Base-by-base conservation (phyloP, 2,888 invertebrate genomes). In the Himalopsyche anomala region DNA sequence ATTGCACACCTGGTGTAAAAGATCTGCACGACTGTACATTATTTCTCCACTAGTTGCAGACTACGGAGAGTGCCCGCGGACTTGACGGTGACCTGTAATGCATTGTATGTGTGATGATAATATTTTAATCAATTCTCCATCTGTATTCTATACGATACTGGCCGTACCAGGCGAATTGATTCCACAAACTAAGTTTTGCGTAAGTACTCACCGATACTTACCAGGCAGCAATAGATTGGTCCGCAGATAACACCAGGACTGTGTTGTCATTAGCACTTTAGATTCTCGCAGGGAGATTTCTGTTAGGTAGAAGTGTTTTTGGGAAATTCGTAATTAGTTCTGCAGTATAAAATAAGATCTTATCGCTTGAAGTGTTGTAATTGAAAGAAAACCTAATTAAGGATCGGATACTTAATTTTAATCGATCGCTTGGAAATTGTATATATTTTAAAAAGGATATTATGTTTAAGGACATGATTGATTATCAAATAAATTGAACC, bases 271-370 rank as follows among this genome's bases (percentile, higher is more conserved):
- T 74, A 74, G 74, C 74, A 74, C 74, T 74, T 74, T 74, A 74
- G 74, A 74, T 74, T 38, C 36, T 74, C 74, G 4, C 36, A 15
- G 15, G 15, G 74, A 74, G 74, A 74, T 74, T 74, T 8, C 74
- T 15, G 74, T 4, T 1, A 28, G 12, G 36, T 74, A 36, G 36
- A 38, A 74, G 74, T 74, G 38, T 74, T 74, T 74, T 74, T 38
- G 74, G 74, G 74, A 74, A 74, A 74, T 74, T 74, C 38, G 74
- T 74, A 74, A 74, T 74, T 74, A 74, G 74, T 74, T 28, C 74
- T 38, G 36, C 15, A 38, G 38, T 38, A 12, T n/a, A 74, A 38
- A 74, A 74, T 74, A 74, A 74, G 36, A 74, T 36, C 28, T 4
- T 74, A 74, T 74, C 74, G 36, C 5, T 36, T 15, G 36, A 12